Percentiles rank a stretch among this genome's conserved stretches.
Evolutionary conservation across 2,888 invertebrate genomes (phyloP).

Genomic region (Philaethria dido): DNA sequence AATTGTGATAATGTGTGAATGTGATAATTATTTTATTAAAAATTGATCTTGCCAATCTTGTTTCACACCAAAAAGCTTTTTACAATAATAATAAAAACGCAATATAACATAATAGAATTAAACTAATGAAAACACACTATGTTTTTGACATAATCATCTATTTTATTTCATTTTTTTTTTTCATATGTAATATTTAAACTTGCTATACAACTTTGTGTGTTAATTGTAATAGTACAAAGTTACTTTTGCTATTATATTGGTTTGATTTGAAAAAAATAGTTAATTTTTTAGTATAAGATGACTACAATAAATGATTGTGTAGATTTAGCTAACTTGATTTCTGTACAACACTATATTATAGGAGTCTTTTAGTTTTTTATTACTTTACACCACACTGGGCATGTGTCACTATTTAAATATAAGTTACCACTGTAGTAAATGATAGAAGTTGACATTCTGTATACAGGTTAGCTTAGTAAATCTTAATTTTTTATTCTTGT

Average conservation of each 20-base stretch:
- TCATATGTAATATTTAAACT: conserved; percentile 8
- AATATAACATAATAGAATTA: background rate
- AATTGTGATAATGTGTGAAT: too few relatives aligned
- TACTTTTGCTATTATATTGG: background rate
- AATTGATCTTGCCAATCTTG: background rate
- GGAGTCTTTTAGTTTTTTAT: background rate
- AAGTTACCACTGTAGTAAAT: conserved; percentile 27
- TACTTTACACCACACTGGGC: background rate
- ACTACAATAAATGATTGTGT: background rate
- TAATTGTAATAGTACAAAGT: background rate
- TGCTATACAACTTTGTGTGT: background rate
- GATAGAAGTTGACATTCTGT: background rate
- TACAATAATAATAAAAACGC: conserved; percentile 2
- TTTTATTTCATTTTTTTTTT: conserved; percentile 17
- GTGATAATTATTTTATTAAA: background rate
- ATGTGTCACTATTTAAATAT: conserved; percentile 18
- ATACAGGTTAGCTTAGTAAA: background rate
- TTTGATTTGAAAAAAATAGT: conserved; percentile 7
- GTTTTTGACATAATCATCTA: background rate
- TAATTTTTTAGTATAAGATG: conserved; percentile 8
- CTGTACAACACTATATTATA: background rate
- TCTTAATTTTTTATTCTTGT: conserved; percentile 12
- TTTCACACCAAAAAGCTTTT: conserved; percentile 20
- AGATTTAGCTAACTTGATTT: background rate
- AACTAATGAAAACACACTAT: conserved; percentile 1